Evolutionary conservation across 2,888 invertebrate genomes (phyloP), one percentile per base, ranked within the genome.

Genomic region (Drosophila suboccidentalis): DNA sequence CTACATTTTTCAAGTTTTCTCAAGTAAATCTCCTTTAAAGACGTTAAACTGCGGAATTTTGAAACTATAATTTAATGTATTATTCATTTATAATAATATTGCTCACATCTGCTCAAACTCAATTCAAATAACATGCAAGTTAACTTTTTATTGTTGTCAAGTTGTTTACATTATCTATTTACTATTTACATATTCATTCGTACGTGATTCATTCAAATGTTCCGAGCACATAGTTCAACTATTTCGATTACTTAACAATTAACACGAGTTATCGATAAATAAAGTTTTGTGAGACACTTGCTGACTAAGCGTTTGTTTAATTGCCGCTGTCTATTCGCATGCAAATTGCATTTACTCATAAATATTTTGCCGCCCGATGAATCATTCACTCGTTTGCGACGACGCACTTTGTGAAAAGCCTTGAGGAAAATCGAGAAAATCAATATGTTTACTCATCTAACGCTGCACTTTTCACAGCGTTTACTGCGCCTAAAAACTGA

Each of bases 271-370:
- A 58, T 58, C 49, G 59, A 49, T 63, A 53, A 71, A 59, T 32
- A 65, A 65, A 65, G 36, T 46, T 39, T 39, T 47, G 34, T 61
- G 68, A 58, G 58, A 47, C 26, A 67, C 59, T 61, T 19, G 62
- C 51, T 85, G 88, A 82, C 76, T 87, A 75, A 85, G 59, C 51
- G 36, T 36, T 60, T 55, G 44, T n/a, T 50, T 73, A 78, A 74
- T 68, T 58, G 55, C 39, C 19, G 15, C 15, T 63, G 61, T 68
- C 63, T 61, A 47, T 62, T 68, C 71, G 51, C 46, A 79, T 63
- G 82, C 53, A 61, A 85, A 77, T 80, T 80, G 75, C 74, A 82
- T 68, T 63, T 60, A 53, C 49, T 60, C 34, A 64, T 61, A 61
- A 72, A 61, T 41, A 67, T 36, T 79, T 69, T 49, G 41, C 51